phyloP scores from a whole-genome alignment of 2,888 invertebrate genomes.

The Alloscopus bannaensis region DNA sequence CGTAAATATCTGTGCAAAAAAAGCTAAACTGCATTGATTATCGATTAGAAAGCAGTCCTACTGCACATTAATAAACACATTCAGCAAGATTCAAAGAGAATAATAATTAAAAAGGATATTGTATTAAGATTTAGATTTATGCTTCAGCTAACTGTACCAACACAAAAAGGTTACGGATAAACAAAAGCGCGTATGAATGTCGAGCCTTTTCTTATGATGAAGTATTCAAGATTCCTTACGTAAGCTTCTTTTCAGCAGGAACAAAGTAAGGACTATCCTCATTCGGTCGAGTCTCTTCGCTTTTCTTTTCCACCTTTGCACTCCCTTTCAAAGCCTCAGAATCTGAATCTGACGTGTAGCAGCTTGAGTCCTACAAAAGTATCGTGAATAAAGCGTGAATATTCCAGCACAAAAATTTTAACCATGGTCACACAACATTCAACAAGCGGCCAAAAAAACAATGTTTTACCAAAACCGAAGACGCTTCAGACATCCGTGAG shows the following conservation, averaged over 20 bases:
- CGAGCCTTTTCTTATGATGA: not conserved
- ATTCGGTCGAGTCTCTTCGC: not conserved
- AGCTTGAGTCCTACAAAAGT: slow-evolving; percentile 42
- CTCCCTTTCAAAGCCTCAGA: slow-evolving; percentile 16
- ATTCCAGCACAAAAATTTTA: no score
- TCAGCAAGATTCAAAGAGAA: no score
- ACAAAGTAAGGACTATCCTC: slow-evolving; percentile 55
- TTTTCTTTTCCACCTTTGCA: slow-evolving; percentile 4
- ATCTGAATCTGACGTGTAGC: slow-evolving; percentile 33
- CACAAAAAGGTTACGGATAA: not conserved
- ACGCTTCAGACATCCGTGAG: slow-evolving; percentile 25
- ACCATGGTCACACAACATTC: not conserved
- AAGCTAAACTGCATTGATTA: no score
- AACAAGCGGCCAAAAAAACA: not conserved
- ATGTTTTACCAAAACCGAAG: slow-evolving; percentile 10
- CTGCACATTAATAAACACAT: no score
- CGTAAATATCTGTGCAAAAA: no score
- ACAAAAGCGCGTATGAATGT: not conserved
- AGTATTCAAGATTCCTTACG: slow-evolving; percentile 35
- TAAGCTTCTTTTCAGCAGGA: slow-evolving; percentile 55
- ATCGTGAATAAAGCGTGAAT: not conserved
- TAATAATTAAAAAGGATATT: not conserved
- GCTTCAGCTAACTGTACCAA: not conserved
- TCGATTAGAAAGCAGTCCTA: no score
- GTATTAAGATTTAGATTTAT: no score